Percentiles rank a stretch among this genome's conserved stretches.
These are phyloP conservation scores for Bellardia pandia DNA, from an alignment of 2,888 invertebrate species.

Conservation along the genomic window DNA sequence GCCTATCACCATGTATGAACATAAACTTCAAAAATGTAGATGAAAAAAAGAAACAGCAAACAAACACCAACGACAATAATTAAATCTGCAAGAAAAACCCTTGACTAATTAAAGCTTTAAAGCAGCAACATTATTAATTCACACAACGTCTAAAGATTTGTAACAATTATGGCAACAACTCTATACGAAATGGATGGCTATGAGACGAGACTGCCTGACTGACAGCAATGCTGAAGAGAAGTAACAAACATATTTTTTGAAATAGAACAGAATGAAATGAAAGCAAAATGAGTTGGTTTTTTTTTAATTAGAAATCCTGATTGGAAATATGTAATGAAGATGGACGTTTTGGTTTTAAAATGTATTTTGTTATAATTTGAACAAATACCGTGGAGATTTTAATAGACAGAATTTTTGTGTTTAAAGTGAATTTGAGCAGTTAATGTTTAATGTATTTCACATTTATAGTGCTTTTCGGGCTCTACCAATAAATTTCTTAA, in stretches of 20 bases:
- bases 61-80: slow-evolving; percentile 37
- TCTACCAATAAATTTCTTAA: no score
- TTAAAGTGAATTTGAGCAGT: no score
- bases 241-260: not conserved
- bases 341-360: slow-evolving; percentile 17
- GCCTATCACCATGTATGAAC: slow-evolving; percentile 11
- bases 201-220: no score
- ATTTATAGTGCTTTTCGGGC: no score
- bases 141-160: slow-evolving; percentile 56
- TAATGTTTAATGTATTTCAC: no score
- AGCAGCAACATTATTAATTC: slow-evolving; percentile 45
- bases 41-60: not conserved
- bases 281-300: not conserved
- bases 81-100: slow-evolving; percentile 44
- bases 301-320: slow-evolving; percentile 52
- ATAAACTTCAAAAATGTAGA: not conserved
- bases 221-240: not conserved
- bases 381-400: not conserved
- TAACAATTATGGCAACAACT: slow-evolving; percentile 66
- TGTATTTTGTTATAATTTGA: not conserved
- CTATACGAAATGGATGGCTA: slow-evolving; percentile 13
- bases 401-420: not conserved
- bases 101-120: slow-evolving; percentile 63
- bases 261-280: not conserved
- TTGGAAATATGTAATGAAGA: slow-evolving; percentile 39